These are phyloP conservation scores for Stenotaenia linearis DNA, from an alignment of 2,888 invertebrate species.

Conservation along the genomic window DNA sequence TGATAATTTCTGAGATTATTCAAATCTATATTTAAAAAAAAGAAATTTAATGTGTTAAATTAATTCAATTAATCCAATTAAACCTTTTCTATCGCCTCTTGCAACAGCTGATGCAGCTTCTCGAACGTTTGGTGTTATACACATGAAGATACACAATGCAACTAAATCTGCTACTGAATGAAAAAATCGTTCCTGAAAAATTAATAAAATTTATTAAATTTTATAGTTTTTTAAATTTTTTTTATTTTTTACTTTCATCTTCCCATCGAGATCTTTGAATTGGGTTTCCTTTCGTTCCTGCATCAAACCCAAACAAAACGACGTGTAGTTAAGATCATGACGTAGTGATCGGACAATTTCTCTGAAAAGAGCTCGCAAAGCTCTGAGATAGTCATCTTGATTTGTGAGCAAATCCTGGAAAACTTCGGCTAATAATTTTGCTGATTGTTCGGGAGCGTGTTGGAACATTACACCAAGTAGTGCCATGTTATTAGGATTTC, in stretches of 20 bases:
- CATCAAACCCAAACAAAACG: constrained; percentile 72
- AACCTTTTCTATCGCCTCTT: constrained; percentile 48
- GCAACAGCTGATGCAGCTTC: constrained; percentile 54
- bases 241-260: constrained; percentile 31
- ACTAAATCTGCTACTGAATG: constrained; percentile 75
- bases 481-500: constrained; percentile 92
- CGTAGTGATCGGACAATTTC: constrained; percentile 81
- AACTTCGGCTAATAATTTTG: constrained; percentile 53
- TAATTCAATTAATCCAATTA: not conserved
- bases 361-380: constrained; percentile 74
- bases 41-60: not conserved
- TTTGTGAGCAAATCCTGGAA: constrained; percentile 74
- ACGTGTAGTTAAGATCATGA: constrained; percentile 71
- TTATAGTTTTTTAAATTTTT: not conserved
- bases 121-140: constrained; percentile 66
- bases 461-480: constrained; percentile 84
- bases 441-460: constrained; percentile 72
- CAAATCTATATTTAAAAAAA: constrained; percentile 41
- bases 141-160: constrained; percentile 75
- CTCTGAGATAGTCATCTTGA: constrained; percentile 83
- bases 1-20: constrained; percentile 49
- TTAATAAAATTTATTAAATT: not conserved
- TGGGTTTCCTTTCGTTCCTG: constrained; percentile 47
- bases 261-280: constrained; percentile 47
- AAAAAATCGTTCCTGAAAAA: constrained; percentile 68